Conservation (phyloP, 2,888 invertebrate genomes). For the Lepetodrilus schrolli region DNA sequence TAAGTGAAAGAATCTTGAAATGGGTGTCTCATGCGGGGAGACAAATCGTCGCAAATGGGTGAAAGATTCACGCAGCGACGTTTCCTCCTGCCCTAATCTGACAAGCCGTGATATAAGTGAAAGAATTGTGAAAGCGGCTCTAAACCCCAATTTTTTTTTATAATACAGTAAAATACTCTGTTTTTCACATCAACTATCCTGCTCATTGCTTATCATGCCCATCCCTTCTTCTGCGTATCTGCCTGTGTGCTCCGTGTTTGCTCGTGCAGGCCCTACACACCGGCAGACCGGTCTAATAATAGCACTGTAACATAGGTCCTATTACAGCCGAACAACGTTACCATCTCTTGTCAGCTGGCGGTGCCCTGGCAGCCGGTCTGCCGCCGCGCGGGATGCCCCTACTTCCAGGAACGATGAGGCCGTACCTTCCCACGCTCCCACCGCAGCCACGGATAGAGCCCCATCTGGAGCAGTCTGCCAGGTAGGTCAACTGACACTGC, state of each 20-base stretch:
- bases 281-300: slow-evolving; percentile 21
- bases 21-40: no score
- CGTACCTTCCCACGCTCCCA: slow-evolving; percentile 50
- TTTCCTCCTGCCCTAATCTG: no score
- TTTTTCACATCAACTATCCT: no score
- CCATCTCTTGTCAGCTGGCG: slow-evolving; percentile 43
- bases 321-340: slow-evolving; percentile 50
- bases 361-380: slow-evolving; percentile 29
- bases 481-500: no score
- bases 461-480: slow-evolving; percentile 49
- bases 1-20: no score
- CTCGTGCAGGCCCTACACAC: no score
- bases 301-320: slow-evolving; percentile 26
- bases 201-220: not conserved
- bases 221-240: not conserved
- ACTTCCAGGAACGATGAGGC: slow-evolving; percentile 37
- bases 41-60: no score
- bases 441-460: slow-evolving; percentile 68
- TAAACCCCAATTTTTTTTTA: no score
- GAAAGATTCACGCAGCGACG: no score
- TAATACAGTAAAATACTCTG: no score
- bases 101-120: no score
- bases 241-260: slow-evolving; percentile 21
- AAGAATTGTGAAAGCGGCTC: no score
- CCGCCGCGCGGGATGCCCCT: slow-evolving; percentile 37